A percentile compares a stretch with the other conserved stretches of the same genome.
Evolutionary conservation across 1,140 invertebrate species (phyloP).

Genomic region (Calliopsis andreniformis): DNA sequence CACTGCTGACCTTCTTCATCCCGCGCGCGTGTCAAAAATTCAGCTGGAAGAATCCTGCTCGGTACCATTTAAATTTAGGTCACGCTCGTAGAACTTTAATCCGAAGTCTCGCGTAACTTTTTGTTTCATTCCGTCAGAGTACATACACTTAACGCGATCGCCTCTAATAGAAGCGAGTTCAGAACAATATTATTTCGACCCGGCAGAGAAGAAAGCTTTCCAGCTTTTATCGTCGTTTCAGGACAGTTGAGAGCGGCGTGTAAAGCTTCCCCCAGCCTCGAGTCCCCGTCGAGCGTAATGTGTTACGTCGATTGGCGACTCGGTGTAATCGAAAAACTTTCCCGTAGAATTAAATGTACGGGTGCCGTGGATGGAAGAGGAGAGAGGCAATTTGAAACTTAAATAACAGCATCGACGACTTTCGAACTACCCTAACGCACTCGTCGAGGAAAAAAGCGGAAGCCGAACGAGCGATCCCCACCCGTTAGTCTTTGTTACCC

Average conservation of each 20-base stretch:
- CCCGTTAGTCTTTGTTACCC: background rate
- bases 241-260: background rate
- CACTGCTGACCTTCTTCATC: no score
- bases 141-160: background rate
- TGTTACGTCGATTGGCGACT: constrained; percentile 45
- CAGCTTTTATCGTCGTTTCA: constrained; percentile 26
- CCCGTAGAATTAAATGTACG: constrained; percentile 41
- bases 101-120: background rate
- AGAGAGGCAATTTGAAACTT: constrained; percentile 37
- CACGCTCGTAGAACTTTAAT: background rate
- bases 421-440: constrained; percentile 22
- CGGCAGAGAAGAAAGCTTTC: background rate
- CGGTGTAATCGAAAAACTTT: constrained; percentile 47
- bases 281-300: constrained; percentile 14
- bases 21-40: no score
- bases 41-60: background rate
- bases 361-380: background rate
- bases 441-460: background rate
- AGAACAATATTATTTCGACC: constrained; percentile 30
- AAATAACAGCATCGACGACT: constrained; percentile 50
- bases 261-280: background rate
- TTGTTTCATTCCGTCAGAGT: background rate
- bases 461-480: background rate
- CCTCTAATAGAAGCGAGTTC: background rate
- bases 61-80: background rate